Evolutionary conservation across 1,140 invertebrate genomes (phyloP).

Genomic region (Calliphora vicina): DNA sequence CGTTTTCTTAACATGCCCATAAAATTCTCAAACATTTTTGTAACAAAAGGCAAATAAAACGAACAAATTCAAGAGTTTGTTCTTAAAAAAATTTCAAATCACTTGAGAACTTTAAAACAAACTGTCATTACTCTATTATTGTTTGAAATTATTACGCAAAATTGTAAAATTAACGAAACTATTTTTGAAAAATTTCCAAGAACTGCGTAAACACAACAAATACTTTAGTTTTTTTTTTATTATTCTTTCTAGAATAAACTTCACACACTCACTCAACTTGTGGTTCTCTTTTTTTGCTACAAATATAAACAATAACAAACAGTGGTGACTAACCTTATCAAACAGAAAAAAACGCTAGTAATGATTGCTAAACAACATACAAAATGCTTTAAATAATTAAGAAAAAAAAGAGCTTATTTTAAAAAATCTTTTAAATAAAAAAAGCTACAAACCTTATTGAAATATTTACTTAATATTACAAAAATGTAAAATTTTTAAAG

Average conservation of each 20-base stretch:
- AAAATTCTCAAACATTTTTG: slow-evolving; percentile 56
- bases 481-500: too few relatives aligned
- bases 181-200: neutral
- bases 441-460: too few relatives aligned
- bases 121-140: neutral
- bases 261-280: neutral
- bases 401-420: too few relatives aligned
- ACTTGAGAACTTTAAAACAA: neutral
- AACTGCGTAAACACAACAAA: slow-evolving; percentile 4
- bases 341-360: neutral
- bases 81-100: neutral
- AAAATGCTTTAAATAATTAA: too few relatives aligned
- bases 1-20: slow-evolving; percentile 57
- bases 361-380: too few relatives aligned
- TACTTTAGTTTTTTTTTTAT: neutral
- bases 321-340: neutral
- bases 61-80: neutral
- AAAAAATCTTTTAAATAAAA: too few relatives aligned
- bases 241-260: slow-evolving; percentile 10
- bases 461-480: too few relatives aligned
- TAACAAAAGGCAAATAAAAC: neutral
- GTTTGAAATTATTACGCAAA: neutral
- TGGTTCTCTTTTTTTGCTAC: neutral
- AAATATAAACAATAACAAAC: neutral
- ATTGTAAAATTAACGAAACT: neutral